Conservation (phyloP, 1,140 invertebrate genomes). For the Lerema accius region DNA sequence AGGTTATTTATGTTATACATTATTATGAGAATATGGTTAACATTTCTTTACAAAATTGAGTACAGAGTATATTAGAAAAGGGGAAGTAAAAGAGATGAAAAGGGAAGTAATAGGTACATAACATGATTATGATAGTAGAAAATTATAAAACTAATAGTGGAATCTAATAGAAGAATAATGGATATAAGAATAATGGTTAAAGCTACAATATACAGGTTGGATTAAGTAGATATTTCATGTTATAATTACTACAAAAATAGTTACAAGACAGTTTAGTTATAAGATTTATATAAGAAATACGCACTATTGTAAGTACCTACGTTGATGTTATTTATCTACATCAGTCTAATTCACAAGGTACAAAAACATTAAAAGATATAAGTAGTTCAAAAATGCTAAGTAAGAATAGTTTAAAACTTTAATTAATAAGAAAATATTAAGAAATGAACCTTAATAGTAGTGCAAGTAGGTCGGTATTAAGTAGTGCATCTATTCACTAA, state of each 20-base stretch:
- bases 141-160: too few species aligned
- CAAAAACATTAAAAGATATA: neutral
- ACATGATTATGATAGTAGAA: too few species aligned
- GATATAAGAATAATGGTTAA: too few species aligned
- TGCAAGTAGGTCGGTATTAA: neutral
- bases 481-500: neutral
- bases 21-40: neutral
- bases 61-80: neutral
- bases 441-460: neutral
- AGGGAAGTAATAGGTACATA: too few species aligned
- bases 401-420: neutral
- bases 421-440: neutral
- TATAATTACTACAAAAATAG: too few species aligned
- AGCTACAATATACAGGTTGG: too few species aligned
- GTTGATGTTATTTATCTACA: neutral
- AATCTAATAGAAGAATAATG: too few species aligned
- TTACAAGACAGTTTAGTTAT: neutral
- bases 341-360: conserved; percentile 8
- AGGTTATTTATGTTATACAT: neutral
- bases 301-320: neutral
- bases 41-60: neutral
- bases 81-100: neutral
- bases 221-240: too few species aligned
- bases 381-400: conserved; percentile 1
- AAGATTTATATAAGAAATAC: neutral